Base-by-base conservation (phyloP, 2,113 vertebrate genomes). In the Brachyhypopomus occidentalis region DNA sequence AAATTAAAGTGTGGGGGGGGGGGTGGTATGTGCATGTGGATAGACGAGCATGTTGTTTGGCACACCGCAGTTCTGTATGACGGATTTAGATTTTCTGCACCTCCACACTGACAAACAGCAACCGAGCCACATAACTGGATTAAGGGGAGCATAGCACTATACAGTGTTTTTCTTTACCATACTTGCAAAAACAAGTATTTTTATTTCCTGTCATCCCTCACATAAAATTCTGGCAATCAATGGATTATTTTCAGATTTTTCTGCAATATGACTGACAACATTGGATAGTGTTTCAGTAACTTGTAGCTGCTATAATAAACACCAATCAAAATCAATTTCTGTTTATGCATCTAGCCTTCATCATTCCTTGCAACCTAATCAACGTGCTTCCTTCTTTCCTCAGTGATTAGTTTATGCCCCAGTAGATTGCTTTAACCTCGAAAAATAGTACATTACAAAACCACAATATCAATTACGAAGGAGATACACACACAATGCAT, bases 391-490 rank as follows among this genome's bases (percentile, higher is more conserved):
- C 25, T 22, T 25, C 45, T 67, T 59, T 48, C 60, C 22, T 85
- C 25, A 30, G 67, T 75, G 77, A 77, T 75, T 41, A 19, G 38
- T 52, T 75, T 27, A n/a, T 30, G 52, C 56, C 59, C 69, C 67
- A 34, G 62, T 45, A 77, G 72, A 30, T 52, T 60, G 36, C 38
- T 80, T 25, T 34, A 83, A 76, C 78, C 81, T 69, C 77, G 66
- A 25, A 80, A 30, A 85, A 71, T 64, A 78, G 52, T 67, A 60
- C 60, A 83, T 79, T 77, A 80, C 60, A 45, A 17, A 74, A 85
- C 83, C 69, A 80, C 60, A 45, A 17, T 74, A 85, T 85, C 62
- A 48, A 83, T 83, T 80, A 83, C 77, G 34, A 85, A 85, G 77
- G 77, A 85, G 56, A 79, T 0, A 58, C 1, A 41, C 4, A 52